Evolutionary conservation across 2,113 vertebrate genomes (phyloP), one percentile per base, ranked within the genome.

Genomic region (Phylloscopus trochiloides): DNA sequence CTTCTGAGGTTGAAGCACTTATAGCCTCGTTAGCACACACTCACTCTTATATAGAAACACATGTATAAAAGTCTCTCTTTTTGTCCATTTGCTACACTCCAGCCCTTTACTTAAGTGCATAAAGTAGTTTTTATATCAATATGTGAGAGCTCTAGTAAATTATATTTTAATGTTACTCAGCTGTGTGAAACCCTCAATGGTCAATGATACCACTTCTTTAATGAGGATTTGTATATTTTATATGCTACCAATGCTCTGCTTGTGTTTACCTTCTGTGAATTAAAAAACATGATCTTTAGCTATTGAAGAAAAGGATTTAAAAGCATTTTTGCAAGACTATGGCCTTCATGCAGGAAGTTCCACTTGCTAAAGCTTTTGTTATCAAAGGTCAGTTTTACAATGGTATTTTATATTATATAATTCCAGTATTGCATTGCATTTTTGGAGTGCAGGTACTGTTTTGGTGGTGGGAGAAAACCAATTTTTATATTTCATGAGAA

Each of bases 41-140:
- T 25, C 99, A 99, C 98, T 99, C 99, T 29, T 99, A 99, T 97
- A 99, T 99, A 85, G 99, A 99, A 98, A 99, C 99, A 6, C 99
- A 99, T 57, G 99, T 99, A 97, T 99, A 98, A 99, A 84, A 92
- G 74, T 91, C 80, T 93, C 88, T 91, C 82, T 65, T 86, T 93
- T 85, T 87, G 74, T 47, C 93, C 65, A 20, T 91, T 93, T 96
- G 80, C 88, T 94, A 90, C 90, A 88, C 94, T 93, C 67, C 42
- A 95, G 80, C 91, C 91, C 89, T 95, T 91, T 96, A 94, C 95
- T 87, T 55, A 95, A 86, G 74, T 95, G 90, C 76, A 95, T 97
- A 95, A 95, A 94, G 91, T 97, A 96, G 97, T 92, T 98, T 98
- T 98, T 98, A 93, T 98, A 98, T 96, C 85, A 82, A 74, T 89